These are phyloP conservation scores for Ariopsis seemanni DNA, from an alignment of 2,113 vertebrate species.

Conservation along the genomic window DNA sequence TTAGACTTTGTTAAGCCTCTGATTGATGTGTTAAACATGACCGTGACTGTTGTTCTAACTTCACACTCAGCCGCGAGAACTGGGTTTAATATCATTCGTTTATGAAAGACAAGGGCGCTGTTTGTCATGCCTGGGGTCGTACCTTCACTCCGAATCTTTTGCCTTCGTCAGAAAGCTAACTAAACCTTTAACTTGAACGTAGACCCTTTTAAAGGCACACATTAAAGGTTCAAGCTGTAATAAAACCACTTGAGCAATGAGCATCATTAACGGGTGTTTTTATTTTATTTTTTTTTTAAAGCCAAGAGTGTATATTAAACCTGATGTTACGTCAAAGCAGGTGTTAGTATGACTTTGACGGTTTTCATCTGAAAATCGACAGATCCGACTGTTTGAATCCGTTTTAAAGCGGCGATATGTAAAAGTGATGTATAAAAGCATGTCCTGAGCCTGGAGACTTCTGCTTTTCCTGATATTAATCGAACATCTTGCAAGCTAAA, in stretches of 20 bases:
- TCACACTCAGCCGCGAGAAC: neutral
- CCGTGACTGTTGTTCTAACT: neutral
- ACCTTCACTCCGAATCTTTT: neutral
- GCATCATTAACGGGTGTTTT: no score
- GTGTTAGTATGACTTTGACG: neutral
- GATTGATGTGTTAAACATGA: neutral
- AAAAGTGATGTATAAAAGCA: neutral
- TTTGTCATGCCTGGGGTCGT: no score
- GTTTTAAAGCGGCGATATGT: neutral
- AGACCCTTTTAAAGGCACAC: neutral
- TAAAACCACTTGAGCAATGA: neutral
- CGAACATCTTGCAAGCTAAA: neutral
- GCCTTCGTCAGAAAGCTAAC: no score
- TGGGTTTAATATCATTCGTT: no score
- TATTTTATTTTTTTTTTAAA: no score
- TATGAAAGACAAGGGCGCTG: neutral
- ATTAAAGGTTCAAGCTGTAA: neutral
- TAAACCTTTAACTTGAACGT: no score
- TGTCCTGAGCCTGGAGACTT: neutral
- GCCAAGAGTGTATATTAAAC: neutral
- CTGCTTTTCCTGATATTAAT: neutral
- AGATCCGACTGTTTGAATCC: neutral
- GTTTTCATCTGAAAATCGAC: neutral
- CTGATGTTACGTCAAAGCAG: neutral
- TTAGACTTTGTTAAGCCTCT: neutral